Conservation (phyloP, 1,140 invertebrate species). For the Zaprionus gabonicus region DNA sequence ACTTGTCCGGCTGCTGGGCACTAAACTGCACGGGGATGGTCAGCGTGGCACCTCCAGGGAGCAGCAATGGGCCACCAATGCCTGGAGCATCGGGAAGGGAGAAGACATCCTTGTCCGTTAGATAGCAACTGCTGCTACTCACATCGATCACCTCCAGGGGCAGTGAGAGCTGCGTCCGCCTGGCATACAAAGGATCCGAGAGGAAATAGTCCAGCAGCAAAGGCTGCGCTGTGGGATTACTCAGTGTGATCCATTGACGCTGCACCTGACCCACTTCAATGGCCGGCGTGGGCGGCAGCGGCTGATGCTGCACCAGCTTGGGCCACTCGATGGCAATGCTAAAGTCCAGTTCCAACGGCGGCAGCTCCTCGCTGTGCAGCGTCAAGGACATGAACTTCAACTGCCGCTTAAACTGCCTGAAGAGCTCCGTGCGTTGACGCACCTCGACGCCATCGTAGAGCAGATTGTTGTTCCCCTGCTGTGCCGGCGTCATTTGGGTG, state of each 20-base stretch:
- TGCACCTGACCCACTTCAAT: constrained; percentile 73
- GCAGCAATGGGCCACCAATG: constrained; percentile 42
- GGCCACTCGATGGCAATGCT: constrained; percentile 78
- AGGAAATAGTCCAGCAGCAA: constrained; percentile 72
- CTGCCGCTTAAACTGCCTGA: constrained; percentile 67
- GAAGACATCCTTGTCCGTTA: constrained; percentile 72
- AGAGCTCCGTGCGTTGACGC: constrained; percentile 71
- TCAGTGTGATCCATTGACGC: constrained; percentile 61
- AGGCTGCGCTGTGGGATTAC: constrained; percentile 71
- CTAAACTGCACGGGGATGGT: constrained; percentile 84
- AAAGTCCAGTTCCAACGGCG: constrained; percentile 71
- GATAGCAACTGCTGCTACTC: constrained; percentile 66
- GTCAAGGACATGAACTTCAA: constrained; percentile 66
- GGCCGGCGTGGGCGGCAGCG: constrained; percentile 61
- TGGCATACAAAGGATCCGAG: constrained; percentile 65
- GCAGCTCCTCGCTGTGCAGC: constrained; percentile 72
- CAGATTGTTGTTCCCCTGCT: constrained; percentile 62
- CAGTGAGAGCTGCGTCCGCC: constrained; percentile 63
- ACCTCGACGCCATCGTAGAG: constrained; percentile 73
- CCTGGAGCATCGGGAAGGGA: constrained; percentile 51
- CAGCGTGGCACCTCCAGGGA: constrained; percentile 71
- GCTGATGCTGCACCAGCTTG: constrained; percentile 67
- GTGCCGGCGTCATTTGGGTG: constrained; percentile 4
- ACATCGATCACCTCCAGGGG: constrained; percentile 77
- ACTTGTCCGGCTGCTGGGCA: constrained; percentile 73